Percentiles rank a stretch among this genome's conserved stretches.
phyloP scores from a whole-genome alignment of 2,888 invertebrate genomes.

The Ischnura elegans region DNA sequence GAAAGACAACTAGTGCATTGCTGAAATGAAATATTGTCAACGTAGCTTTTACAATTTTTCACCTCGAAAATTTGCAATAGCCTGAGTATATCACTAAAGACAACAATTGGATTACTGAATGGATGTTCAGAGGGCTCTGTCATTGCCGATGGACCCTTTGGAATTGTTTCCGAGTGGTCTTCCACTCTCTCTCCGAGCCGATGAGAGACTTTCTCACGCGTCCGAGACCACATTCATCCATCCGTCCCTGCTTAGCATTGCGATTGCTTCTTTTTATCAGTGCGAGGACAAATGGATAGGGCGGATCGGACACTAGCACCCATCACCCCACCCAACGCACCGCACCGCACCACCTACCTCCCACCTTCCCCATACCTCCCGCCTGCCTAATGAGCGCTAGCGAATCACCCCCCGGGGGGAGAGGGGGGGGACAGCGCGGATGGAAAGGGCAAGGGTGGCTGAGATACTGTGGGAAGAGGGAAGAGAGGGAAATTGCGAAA shows the following conservation, averaged over 20 bases:
- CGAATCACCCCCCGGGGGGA: not conserved
- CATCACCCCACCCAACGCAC: not conserved
- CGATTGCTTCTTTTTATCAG: not conserved
- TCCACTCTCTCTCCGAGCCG: not conserved
- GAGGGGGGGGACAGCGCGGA: not conserved
- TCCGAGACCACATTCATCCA: not conserved
- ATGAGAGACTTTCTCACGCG: not conserved
- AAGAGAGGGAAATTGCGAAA: not conserved
- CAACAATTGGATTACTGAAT: no score
- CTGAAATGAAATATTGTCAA: no score
- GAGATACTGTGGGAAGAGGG: not conserved
- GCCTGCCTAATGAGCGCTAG: not conserved
- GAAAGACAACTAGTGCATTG: no score
- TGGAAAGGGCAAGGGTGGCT: not conserved
- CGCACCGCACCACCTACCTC: not conserved
- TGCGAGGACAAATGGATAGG: not conserved
- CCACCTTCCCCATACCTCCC: not conserved
- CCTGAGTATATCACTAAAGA: no score
- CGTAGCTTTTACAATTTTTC: no score
- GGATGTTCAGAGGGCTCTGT: no score
- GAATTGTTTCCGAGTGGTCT: not conserved
- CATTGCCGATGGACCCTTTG: not conserved
- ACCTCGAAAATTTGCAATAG: no score
- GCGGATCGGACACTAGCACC: not conserved
- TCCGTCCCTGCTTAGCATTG: not conserved